A percentile compares a stretch with the other conserved stretches of the same genome.
Conservation (phyloP, 92 coral and sea anemone genomes). For the Epizoanthus fatuus region DNA sequence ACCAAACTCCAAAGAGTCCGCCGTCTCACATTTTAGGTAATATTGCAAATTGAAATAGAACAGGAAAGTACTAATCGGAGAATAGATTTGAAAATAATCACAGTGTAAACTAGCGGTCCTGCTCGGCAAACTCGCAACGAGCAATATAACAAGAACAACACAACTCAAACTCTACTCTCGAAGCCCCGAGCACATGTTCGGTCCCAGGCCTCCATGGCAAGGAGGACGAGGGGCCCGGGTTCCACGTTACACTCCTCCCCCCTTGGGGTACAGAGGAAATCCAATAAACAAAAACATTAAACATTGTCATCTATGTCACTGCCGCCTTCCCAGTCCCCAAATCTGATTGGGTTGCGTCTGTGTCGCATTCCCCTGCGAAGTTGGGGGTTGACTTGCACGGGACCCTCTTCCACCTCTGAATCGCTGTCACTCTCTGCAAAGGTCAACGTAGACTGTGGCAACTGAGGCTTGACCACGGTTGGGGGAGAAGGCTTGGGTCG, state of each 20-base stretch:
- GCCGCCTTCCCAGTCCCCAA: constrained; percentile 44
- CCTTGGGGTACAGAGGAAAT: constrained; percentile 51
- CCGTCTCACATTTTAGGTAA: too few species aligned
- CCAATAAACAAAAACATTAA: constrained; percentile 31
- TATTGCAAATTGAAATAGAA: too few species aligned
- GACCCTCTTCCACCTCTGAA: constrained; percentile 26
- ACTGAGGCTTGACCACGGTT: background rate
- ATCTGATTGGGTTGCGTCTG: constrained; percentile 29
- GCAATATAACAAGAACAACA: too few species aligned
- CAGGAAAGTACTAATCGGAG: too few species aligned
- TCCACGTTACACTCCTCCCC: constrained; percentile 50
- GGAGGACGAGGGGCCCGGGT: constrained; percentile 5
- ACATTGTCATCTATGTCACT: constrained; percentile 47
- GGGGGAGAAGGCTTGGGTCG: constrained; percentile 1
- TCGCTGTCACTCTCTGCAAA: constrained; percentile 10
- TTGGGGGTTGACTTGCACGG: constrained; percentile 1
- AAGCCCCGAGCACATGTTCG: background rate
- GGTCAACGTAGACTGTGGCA: background rate
- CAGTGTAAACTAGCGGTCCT: too few species aligned
- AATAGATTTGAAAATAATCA: too few species aligned
- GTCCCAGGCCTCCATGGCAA: constrained; percentile 35
- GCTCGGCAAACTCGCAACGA: too few species aligned
- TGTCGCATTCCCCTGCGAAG: constrained; percentile 17
- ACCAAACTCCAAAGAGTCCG: too few species aligned
- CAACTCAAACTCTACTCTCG: too few species aligned